These are phyloP conservation scores for Metellina segmentata DNA, from an alignment of 2,888 invertebrate genomes.

Conservation along the genomic window DNA sequence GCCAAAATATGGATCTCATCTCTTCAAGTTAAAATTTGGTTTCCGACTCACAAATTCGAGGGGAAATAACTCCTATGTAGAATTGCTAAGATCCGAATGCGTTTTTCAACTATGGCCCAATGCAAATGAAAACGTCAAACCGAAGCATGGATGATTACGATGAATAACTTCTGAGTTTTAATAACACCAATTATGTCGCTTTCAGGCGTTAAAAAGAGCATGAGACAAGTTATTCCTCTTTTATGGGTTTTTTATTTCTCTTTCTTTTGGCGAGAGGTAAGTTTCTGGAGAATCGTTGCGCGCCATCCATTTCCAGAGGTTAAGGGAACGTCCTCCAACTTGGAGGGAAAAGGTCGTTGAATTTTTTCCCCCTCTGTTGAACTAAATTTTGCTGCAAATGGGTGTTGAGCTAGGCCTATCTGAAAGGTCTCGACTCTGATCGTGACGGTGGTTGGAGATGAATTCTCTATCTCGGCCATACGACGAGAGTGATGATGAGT, in stretches of 20 bases:
- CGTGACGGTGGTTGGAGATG: conserved; percentile 17
- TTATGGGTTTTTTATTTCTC: neutral
- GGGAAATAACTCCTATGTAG: too few relatives aligned
- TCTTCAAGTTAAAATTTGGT: too few relatives aligned
- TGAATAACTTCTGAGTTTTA: neutral
- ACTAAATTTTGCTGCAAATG: conserved; percentile 61
- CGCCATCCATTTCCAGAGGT: conserved; percentile 2
- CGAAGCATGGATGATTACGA: too few relatives aligned
- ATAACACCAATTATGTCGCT: neutral
- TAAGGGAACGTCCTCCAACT: conserved; percentile 44
- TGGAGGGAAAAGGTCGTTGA: conserved; percentile 50
- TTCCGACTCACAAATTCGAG: too few relatives aligned
- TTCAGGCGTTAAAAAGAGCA: neutral
- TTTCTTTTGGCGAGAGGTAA: neutral
- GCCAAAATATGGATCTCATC: too few relatives aligned
- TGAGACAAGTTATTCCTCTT: neutral
- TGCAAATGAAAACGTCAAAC: too few relatives aligned
- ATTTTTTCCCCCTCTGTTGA: conserved; percentile 7
- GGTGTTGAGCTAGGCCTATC: conserved; percentile 28
- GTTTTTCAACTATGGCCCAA: too few relatives aligned
- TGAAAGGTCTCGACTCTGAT: conserved; percentile 42
- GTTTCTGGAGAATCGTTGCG: too few relatives aligned
- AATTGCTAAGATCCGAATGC: too few relatives aligned
- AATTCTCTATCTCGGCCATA: conserved; percentile 5
- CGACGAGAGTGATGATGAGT: too few relatives aligned